A percentile compares a stretch with the other conserved stretches of the same genome.
Evolutionary conservation across 2,113 vertebrate species (phyloP).

Genomic region (Fregata magnificens): DNA sequence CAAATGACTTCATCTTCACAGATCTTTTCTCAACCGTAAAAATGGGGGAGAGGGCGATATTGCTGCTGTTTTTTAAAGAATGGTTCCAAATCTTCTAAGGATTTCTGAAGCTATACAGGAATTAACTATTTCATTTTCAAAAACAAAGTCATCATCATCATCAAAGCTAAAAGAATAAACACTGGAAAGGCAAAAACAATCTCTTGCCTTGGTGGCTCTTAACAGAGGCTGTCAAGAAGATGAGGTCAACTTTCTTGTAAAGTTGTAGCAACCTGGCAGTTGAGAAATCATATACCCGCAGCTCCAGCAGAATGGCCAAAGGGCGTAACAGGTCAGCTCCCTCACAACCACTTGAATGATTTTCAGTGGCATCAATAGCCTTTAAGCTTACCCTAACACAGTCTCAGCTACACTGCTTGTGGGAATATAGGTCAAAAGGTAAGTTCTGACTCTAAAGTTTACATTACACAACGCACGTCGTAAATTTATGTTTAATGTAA

Average conservation of each 20-base stretch:
- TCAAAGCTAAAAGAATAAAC: not conserved
- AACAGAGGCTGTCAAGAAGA: not conserved
- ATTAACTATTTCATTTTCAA: not conserved
- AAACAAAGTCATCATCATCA: not conserved
- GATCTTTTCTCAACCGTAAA: not conserved
- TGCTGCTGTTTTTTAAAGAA: not conserved
- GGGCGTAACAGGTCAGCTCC: not conserved
- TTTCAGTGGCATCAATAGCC: not conserved
- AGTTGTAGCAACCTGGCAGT: constrained; percentile 2
- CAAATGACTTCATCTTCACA: not conserved
- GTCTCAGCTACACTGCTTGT: not conserved
- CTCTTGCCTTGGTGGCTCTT: not conserved
- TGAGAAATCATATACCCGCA: not conserved
- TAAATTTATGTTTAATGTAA: not conserved
- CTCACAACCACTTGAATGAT: not conserved
- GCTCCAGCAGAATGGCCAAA: not conserved
- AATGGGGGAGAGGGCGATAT: not conserved
- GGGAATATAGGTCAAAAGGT: not conserved
- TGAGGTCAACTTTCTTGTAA: not conserved
- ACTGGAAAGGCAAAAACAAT: not conserved
- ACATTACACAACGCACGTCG: not conserved
- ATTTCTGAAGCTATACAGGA: not conserved
- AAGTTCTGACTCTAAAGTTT: not conserved
- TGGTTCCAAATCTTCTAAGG: not conserved
- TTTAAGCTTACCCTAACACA: not conserved